Evolutionary conservation across 1,140 invertebrate species (phyloP).

Genomic region (Berghia stephanieae): DNA sequence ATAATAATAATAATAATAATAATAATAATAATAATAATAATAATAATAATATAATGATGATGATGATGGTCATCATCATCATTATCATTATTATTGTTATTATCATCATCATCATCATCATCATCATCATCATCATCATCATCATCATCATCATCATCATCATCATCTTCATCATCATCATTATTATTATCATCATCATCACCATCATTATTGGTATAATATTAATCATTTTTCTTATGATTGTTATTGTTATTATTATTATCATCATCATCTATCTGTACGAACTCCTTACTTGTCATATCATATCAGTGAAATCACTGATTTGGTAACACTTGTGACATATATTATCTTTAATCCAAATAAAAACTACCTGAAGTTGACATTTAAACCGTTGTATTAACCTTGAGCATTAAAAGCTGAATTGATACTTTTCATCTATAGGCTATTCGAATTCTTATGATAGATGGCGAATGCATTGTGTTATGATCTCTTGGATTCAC

Average conservation of each 20-base stretch:
- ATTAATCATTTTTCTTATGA: conserved; percentile 9
- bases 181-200: conserved; percentile 4
- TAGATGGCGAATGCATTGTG: too few relatives aligned
- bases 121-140: conserved; percentile 17
- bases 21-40: too few relatives aligned
- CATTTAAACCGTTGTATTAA: neutral
- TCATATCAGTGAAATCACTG: neutral
- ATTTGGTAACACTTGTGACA: neutral
- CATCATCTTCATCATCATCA: conserved; percentile 19
- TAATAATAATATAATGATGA: too few relatives aligned
- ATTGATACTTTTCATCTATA: too few relatives aligned
- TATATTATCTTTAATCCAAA: neutral
- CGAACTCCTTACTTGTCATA: neutral
- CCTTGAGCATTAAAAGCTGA: neutral
- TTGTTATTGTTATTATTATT: neutral
- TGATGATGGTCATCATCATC: neutral
- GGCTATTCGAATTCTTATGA: too few relatives aligned
- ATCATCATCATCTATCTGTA: conserved; percentile 11
- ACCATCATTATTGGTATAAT: neutral
- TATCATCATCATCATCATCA: neutral
- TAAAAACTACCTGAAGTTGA: neutral
- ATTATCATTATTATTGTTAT: neutral
- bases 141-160: conserved; percentile 23
- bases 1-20: too few relatives aligned
- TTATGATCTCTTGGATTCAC: too few relatives aligned